Evolutionary conservation across 2,888 invertebrate genomes (phyloP), one percentile per base, ranked within the genome.

Genomic region (Panopea generosa): DNA sequence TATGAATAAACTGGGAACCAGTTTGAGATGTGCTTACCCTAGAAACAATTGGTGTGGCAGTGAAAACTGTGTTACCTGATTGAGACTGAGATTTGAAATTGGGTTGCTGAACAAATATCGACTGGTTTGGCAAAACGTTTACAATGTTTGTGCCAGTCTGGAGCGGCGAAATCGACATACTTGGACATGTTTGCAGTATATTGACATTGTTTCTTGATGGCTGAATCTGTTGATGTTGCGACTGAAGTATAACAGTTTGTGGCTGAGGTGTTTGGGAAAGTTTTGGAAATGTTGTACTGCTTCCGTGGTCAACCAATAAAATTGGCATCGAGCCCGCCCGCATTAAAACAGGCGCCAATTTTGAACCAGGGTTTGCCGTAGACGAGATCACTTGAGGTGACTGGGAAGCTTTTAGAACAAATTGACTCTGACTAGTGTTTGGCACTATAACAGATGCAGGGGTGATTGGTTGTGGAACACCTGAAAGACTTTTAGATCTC

Each of bases 401-500:
- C 16, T 20, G 52, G 4, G 52, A 22, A 7, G 33, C 11, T 33
- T 33, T 33, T 33, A 33, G 4, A 33, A 33, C 33, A 33, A 33
- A 33, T 11, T 33, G 33, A 33, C 33, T 33, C 33, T 33, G 33
- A 52, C 4, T 20, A 14, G 52, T 14, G 22, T 33, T 56, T 2
- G 56, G 38, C 14, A 56, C 18, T n/a, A 56, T 56, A 18, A 56
- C 56, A 18, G 56, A 24, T 9, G 56, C 18, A 4, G 33, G 20
- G 6, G 40, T 16, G n/a, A 11, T 26, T 6, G 61, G 38, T 18
- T 56, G 16, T 29, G 53, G 27, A 16, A 56, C 20, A 22, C 50
- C 57, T n/a, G 73, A 67, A n/a, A 77, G 20, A 27, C 77, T 77
- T 55, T 70, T 71, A 11, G 71, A 71, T 18, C 62, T 49, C 53